Percentiles rank a stretch among this genome's conserved stretches.
Evolutionary conservation across 2,113 vertebrate species (phyloP).

Genomic region (Microcebus lehilahytsara): DNA sequence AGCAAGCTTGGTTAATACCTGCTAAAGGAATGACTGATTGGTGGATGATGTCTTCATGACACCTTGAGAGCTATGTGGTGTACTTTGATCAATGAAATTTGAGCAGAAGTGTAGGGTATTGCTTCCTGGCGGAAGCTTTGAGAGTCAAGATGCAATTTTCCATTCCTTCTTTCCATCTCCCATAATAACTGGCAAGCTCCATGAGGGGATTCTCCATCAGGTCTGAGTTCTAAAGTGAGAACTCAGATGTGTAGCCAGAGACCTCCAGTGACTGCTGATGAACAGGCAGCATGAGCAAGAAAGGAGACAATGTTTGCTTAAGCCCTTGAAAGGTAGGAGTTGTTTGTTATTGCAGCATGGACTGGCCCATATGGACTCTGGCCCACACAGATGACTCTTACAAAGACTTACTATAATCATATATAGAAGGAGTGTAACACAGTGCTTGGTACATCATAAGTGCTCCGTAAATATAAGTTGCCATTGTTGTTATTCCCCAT

Average conservation of each 20-base stretch:
- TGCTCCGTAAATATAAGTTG: neutral
- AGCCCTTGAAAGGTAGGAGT: neutral
- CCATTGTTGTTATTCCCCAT: neutral
- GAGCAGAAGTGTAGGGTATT: neutral
- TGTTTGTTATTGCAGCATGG: neutral
- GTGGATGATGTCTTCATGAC: neutral
- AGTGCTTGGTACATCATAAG: too few species aligned
- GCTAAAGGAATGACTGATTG: neutral
- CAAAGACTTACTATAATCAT: neutral
- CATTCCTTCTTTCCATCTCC: neutral
- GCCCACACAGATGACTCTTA: neutral
- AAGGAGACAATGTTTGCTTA: neutral
- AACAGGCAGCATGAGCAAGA: neutral
- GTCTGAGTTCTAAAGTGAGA: neutral
- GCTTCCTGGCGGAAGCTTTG: neutral
- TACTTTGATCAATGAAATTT: neutral
- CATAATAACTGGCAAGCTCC: neutral
- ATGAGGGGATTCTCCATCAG: neutral
- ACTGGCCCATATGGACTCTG: neutral
- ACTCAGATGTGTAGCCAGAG: neutral
- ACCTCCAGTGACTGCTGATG: neutral
- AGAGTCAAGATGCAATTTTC: neutral
- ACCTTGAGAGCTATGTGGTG: neutral
- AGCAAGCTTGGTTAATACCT: too few species aligned
- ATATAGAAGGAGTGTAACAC: neutral